Evolutionary conservation across 2,113 vertebrate genomes (phyloP), one percentile per base, ranked within the genome.

Genomic region (Plotosus lineatus): DNA sequence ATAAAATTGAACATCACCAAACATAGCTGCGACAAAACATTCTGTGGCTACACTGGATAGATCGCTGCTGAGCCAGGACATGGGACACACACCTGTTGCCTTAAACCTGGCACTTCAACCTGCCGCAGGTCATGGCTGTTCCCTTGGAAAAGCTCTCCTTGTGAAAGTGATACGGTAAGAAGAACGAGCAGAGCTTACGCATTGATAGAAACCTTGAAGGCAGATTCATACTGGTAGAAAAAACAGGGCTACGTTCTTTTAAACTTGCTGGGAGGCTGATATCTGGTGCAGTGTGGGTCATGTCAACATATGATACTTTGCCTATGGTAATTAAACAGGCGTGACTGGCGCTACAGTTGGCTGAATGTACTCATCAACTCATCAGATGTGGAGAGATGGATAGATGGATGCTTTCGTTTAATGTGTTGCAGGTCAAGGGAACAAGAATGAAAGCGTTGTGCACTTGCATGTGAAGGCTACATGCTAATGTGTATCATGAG

Each of bases 401-500:
- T 55, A 17, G 14, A 4, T 44, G 33, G 58, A 11, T 40, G 23
- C 55, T 36, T 23, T 46, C 26, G 56, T 66, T 10, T 44, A 56
- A 26, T 46, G 44, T 66, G 21, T 68, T 40, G 1, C 33, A 44
- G 21, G 31, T n/a, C 9, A 69, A 28, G 40, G 15, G 3, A 26
- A 7, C 3, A 11, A 38, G 23, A 28, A 17, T 17, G 23, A 69
- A 48, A 10, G 69, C 9, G 44, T 75, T 69, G 12, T 44, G 28
- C 33, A 74, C 72, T 53, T 74, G n/a, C 68, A 77, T 69, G 63
- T 80, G 76, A 77, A 72, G 56, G 65, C 77, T 81, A 85, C 75
- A 61, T 68, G 81, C 61, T 81, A 73, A 83, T 84, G 85, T 83
- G 78, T 74, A 87, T 78, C 80, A 87, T 79, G 76, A 83, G 78